Evolutionary conservation across 1,140 invertebrate species (phyloP).

Genomic region (Drosophila bocki): DNA sequence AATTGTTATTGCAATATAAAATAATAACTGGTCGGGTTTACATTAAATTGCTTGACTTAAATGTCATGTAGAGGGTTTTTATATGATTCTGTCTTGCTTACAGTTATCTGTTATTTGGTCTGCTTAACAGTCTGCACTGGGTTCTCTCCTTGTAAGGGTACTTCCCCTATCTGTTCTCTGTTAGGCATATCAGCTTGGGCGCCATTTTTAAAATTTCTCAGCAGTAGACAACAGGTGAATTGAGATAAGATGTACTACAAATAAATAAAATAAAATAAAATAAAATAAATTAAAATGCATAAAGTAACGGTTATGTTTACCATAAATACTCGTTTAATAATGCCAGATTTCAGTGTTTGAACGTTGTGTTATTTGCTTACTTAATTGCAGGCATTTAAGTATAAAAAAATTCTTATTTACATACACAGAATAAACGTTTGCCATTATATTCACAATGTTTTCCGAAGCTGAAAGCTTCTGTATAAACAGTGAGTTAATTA

Average conservation of each 20-base stretch:
- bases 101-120: constrained; percentile 1
- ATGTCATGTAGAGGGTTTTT: neutral
- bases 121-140: constrained; percentile 7
- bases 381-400: constrained; percentile 14
- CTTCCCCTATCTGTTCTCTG: constrained; percentile 10
- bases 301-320: neutral
- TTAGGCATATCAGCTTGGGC: constrained; percentile 12
- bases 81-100: too few species aligned
- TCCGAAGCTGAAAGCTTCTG: neutral
- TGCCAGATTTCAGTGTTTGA: constrained; percentile 9
- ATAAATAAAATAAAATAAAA: neutral
- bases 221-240: neutral
- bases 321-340: constrained; percentile 3
- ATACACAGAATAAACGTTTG: constrained; percentile 8
- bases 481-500: constrained; percentile 19
- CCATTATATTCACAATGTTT: constrained; percentile 3
- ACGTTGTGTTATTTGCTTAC: constrained; percentile 7
- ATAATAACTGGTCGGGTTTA: neutral
- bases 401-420: constrained; percentile 1
- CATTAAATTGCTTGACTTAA: neutral
- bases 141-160: neutral
- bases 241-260: neutral
- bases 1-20: constrained; percentile 1
- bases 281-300: neutral
- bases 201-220: constrained; percentile 18